These are phyloP conservation scores for Opisthocomus hoazin DNA, from an alignment of 2,113 vertebrate genomes.

Conservation along the genomic window DNA sequence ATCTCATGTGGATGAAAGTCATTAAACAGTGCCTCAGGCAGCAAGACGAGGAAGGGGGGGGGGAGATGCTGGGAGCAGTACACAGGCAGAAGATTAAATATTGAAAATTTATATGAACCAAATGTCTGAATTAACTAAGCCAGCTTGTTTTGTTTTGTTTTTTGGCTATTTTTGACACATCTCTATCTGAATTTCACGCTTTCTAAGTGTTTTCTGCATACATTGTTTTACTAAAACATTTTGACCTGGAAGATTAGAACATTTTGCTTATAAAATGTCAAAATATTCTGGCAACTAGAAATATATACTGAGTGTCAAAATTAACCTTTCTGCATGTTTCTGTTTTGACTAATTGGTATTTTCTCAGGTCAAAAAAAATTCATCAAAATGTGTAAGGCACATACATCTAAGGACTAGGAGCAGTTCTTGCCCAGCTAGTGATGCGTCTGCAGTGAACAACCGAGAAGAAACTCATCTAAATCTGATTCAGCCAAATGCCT, in stretches of 20 bases:
- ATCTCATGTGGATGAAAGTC: neutral
- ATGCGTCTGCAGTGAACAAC: neutral
- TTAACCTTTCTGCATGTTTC: neutral
- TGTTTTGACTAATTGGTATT: neutral
- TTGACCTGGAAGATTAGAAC: neutral
- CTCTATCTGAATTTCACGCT: neutral
- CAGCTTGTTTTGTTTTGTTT: neutral
- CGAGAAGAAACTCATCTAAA: neutral
- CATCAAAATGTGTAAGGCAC: neutral
- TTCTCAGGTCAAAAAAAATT: neutral
- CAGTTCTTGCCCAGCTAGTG: neutral
- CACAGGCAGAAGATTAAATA: neutral
- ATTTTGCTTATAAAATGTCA: neutral
- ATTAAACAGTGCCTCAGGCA: neutral
- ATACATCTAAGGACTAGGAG: neutral
- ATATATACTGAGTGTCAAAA: neutral
- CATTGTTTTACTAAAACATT: neutral
- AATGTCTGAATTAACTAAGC: neutral
- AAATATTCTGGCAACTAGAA: neutral
- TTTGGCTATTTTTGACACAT: neutral
- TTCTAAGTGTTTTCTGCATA: neutral
- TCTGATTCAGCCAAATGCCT: too few relatives aligned
- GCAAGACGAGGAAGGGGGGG: neutral
- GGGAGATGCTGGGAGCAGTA: neutral
- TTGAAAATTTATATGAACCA: neutral